These are phyloP conservation scores for Bufo bufo DNA, from an alignment of 2,113 vertebrate genomes.

Conservation along the genomic window DNA sequence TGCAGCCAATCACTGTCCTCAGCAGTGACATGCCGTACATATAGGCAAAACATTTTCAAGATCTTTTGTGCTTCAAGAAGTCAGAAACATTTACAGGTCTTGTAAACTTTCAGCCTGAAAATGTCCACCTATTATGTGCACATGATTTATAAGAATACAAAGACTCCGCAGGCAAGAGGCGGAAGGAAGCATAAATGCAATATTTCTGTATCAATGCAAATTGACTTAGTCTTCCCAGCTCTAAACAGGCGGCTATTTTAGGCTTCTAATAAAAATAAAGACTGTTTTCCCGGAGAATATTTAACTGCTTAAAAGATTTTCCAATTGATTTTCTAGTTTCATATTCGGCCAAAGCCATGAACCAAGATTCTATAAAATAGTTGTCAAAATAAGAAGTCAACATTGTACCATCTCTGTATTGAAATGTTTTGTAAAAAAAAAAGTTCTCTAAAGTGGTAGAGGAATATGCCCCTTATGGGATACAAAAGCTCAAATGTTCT, in stretches of 20 bases:
- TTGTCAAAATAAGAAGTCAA: not conserved
- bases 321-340: not conserved
- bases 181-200: not conserved
- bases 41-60: not conserved
- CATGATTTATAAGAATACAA: conserved; percentile 5
- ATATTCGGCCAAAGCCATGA: not conserved
- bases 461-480: not conserved
- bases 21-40: too few species aligned
- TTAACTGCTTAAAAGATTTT: not conserved
- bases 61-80: not conserved
- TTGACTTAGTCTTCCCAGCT: not conserved
- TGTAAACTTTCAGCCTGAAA: not conserved
- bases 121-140: not conserved
- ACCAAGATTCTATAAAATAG: not conserved
- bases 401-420: not conserved
- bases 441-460: not conserved
- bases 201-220: conserved; percentile 13
- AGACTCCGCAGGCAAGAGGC: not conserved
- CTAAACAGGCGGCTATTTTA: not conserved
- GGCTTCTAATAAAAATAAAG: not conserved
- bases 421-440: not conserved
- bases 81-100: not conserved
- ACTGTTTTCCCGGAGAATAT: not conserved
- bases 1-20: too few species aligned
- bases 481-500: not conserved